Base-by-base conservation (phyloP, 92 coral and sea anemone species). In the Desmophyllum pertusum region DNA sequence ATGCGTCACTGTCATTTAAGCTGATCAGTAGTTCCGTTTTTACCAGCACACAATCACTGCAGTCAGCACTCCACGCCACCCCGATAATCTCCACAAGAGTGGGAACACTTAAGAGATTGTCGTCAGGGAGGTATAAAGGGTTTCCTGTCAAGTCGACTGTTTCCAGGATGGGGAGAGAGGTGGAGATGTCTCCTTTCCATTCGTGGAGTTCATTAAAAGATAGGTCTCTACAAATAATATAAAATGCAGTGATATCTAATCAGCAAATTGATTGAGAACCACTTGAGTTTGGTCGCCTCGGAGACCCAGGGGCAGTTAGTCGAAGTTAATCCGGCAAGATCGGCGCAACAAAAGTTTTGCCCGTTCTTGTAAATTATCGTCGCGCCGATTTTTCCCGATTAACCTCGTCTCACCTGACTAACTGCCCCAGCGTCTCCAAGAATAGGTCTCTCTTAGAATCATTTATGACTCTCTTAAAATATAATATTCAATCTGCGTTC, bases 101-200 rank as follows among this genome's bases (percentile, higher is more conserved):
- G 67, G 74, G 48, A 35, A 90, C 53, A 23, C 43, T 15, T 19
- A 90, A 70, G 11, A 90, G 62, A 73, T 63, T 81, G 79, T 79
- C 79, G 40, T 53, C 80, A 8, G 93, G 91, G 30, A 87, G 40
- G 85, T 81, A 88, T 8, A 78, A n/a, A 35, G 13, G 51, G 70
- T 91, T 91, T 31, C 94, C 94, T 37, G 92, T 67, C 84, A 91
- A 48, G 43, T 88, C 70, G 29, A 91, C 64, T 21, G 87, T 65
- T 40, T 72, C 62, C 48, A 91, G 82, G 11, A 86, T 88, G 40
- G 92, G 87, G 14, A 91, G 83, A 11, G 53, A 40, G 30, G 48
- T 25, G 17, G 46, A 45, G n/a, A 69, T 72, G 35, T 80, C 63
- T 29, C 84, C 90, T 31, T 71, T n/a, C 93, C 93, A 89, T 42